These are phyloP conservation scores for Lepetodrilus schrolli DNA, from an alignment of 2,888 invertebrate genomes.

Conservation along the genomic window DNA sequence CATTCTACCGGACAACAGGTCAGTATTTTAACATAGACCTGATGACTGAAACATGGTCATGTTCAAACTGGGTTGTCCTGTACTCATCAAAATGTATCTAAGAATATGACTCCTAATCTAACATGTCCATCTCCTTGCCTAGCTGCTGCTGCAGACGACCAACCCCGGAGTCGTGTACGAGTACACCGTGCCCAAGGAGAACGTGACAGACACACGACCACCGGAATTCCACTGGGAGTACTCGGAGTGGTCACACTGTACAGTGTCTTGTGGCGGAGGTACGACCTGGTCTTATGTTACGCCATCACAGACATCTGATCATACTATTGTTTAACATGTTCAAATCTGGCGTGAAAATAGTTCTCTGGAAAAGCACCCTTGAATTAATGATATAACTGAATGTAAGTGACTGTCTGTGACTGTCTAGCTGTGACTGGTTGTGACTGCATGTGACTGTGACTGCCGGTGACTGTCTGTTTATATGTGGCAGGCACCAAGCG, in stretches of 20 bases:
- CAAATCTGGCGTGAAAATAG: no score
- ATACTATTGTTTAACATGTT: no score
- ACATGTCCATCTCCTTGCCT: constrained; percentile 51
- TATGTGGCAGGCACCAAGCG: constrained; percentile 71
- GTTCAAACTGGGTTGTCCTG: no score
- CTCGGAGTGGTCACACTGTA: constrained; percentile 88
- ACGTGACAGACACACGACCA: constrained; percentile 77
- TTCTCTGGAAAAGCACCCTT: no score
- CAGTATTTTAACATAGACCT: no score
- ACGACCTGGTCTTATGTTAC: constrained; percentile 57
- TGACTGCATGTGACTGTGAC: neutral
- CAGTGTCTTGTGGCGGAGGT: constrained; percentile 86
- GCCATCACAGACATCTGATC: no score
- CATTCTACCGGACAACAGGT: no score
- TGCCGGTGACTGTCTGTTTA: constrained; percentile 32
- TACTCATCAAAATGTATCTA: no score
- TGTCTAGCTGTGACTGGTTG: neutral
- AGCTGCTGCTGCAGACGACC: constrained; percentile 83
- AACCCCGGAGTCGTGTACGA: constrained; percentile 90
- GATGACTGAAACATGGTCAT: no score
- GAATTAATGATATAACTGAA: no score
- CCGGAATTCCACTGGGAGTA: constrained; percentile 84
- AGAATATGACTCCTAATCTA: no score
- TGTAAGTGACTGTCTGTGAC: no score
- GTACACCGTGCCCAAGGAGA: constrained; percentile 84